Evolutionary conservation across 2,888 invertebrate species (phyloP).

Genomic region (Stenurella melanura): DNA sequence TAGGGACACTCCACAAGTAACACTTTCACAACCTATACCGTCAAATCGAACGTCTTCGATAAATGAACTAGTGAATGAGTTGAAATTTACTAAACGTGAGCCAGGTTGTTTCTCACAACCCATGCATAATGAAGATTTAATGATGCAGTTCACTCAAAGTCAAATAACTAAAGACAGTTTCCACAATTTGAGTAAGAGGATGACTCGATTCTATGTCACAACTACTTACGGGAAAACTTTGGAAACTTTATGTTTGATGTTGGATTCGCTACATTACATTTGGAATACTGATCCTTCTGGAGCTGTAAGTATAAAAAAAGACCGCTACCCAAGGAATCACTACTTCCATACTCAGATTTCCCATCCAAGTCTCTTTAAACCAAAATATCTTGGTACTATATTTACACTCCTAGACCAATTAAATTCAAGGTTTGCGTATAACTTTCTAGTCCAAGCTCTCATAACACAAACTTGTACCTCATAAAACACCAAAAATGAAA

Average conservation of each 20-base stretch:
- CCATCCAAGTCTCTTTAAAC: too few species aligned
- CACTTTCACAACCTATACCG: constrained; percentile 66
- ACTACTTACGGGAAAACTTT: constrained; percentile 81
- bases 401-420: too few species aligned
- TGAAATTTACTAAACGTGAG: constrained; percentile 63
- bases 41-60: constrained; percentile 54
- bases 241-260: constrained; percentile 77
- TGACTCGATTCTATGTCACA: constrained; percentile 94
- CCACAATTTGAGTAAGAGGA: constrained; percentile 88
- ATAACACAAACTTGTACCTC: too few species aligned
- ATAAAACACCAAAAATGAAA: too few species aligned
- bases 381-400: too few species aligned
- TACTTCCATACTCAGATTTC: too few species aligned
- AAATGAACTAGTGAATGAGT: constrained; percentile 58
- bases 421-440: too few species aligned
- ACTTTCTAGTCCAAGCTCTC: too few species aligned
- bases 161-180: constrained; percentile 76
- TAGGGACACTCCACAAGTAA: constrained; percentile 63
- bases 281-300: constrained; percentile 79
- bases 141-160: constrained; percentile 78
- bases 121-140: constrained; percentile 85
- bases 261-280: constrained; percentile 80
- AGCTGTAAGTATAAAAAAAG: constrained; percentile 74
- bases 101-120: constrained; percentile 90
- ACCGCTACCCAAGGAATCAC: too few species aligned